A percentile compares a stretch with the other conserved stretches of the same genome.
These are phyloP conservation scores for Synanthedon tipuliformis DNA, from an alignment of 2,888 invertebrate species.

Conservation along the genomic window DNA sequence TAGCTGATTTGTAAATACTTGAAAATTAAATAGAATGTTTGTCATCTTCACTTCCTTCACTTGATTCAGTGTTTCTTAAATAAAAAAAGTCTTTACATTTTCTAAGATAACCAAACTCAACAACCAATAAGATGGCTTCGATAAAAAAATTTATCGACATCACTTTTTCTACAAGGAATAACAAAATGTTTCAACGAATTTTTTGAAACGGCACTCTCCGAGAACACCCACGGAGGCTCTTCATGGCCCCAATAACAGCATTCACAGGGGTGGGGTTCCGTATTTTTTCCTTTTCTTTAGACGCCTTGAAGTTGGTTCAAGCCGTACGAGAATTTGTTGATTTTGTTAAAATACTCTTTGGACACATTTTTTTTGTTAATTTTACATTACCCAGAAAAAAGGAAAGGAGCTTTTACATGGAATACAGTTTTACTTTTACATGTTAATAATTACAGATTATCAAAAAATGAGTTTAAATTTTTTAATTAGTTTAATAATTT, in stretches of 20 bases:
- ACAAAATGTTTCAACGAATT: conserved; percentile 26
- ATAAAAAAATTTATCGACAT: conserved; percentile 29
- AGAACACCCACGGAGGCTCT: conserved; percentile 21
- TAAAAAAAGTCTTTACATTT: conserved; percentile 21
- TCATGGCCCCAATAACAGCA: conserved; percentile 39
- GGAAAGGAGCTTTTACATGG: too few species aligned
- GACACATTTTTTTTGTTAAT: background rate
- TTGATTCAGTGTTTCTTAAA: conserved; percentile 11
- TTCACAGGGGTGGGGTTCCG: conserved; percentile 25
- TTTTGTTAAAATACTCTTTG: conserved; percentile 4
- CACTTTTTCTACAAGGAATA: conserved; percentile 24
- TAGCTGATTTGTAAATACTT: too few species aligned
- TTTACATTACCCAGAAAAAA: too few species aligned
- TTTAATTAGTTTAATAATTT: too few species aligned
- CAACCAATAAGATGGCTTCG: conserved; percentile 25
- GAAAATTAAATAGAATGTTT: too few species aligned
- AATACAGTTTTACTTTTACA: too few species aligned
- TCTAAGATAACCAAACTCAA: conserved; percentile 30
- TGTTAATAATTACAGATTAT: too few species aligned
- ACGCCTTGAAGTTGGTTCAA: conserved; percentile 20
- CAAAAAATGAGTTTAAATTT: too few species aligned
- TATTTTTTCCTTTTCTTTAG: conserved; percentile 17
- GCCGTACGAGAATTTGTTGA: conserved; percentile 15
- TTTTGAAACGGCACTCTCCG: conserved; percentile 25
- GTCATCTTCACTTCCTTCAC: too few species aligned